phyloP scores from a whole-genome alignment of 2,888 invertebrate species.

The Protonemura montana region DNA sequence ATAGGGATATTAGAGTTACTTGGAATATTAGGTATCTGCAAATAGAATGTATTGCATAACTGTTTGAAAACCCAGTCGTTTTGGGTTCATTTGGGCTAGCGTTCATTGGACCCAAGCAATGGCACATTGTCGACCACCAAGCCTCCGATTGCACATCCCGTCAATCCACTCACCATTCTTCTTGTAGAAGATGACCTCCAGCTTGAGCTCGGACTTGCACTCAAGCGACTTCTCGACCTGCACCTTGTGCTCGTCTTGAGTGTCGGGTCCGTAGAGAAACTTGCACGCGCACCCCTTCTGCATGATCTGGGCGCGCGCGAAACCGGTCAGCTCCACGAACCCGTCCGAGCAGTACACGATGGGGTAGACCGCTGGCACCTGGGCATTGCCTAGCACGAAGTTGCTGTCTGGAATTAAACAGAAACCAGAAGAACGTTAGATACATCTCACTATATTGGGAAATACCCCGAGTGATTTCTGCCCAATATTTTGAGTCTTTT shows the following conservation, averaged over 20 bases:
- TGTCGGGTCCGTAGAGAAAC: slow-evolving; percentile 91
- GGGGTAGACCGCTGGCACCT: slow-evolving; percentile 85
- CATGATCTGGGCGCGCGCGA: slow-evolving; percentile 94
- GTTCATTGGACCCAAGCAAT: too few species aligned
- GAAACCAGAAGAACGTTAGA: neutral
- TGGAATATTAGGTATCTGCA: too few species aligned
- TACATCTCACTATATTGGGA: too few species aligned
- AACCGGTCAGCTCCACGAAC: slow-evolving; percentile 94
- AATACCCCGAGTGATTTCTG: too few species aligned
- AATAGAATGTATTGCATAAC: too few species aligned
- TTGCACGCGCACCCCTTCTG: slow-evolving; percentile 96
- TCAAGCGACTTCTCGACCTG: slow-evolving; percentile 91
- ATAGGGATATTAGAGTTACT: too few species aligned
- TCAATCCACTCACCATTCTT: slow-evolving; percentile 79
- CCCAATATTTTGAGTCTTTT: too few species aligned
- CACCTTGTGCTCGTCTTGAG: slow-evolving; percentile 84
- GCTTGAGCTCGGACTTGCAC: slow-evolving; percentile 89
- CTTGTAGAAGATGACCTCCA: slow-evolving; percentile 94
- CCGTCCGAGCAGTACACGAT: slow-evolving; percentile 97
- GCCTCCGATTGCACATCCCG: neutral
- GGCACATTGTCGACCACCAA: too few species aligned
- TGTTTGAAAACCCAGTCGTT: too few species aligned
- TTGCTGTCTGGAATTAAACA: slow-evolving; percentile 81
- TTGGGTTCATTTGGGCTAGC: too few species aligned
- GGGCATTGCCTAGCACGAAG: slow-evolving; percentile 95